Base-by-base conservation (phyloP, 2,113 vertebrate genomes). In the Corythoichthys haematopterus region DNA sequence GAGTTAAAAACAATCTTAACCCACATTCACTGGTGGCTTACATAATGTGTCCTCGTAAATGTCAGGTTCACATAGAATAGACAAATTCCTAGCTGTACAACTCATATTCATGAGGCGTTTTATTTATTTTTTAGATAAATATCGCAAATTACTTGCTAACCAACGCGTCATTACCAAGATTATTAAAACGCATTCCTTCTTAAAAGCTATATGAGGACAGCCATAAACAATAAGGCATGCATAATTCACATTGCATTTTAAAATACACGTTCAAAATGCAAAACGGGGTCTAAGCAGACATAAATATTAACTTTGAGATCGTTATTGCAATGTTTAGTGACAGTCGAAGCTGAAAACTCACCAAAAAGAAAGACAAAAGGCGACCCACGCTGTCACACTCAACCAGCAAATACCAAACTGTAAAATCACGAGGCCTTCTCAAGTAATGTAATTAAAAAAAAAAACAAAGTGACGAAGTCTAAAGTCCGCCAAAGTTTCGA, bases 401-500 rank as follows among this genome's bases (percentile, higher is more conserved):
- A 0, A 4, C 40, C 40, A 43, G 6, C 40, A 6, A 2, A 36
- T 55, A 28, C 20, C 20, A 28, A 28, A 28, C 20, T 28, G 20
- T 28, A 28, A 3, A 14, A 47, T 46, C 60, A 62, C 60, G 60
- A 8, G 60, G 60, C 11, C 40, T 15, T 4, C 4, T 15, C 4
- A 11, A 11, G 13, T 6, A 37, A 16, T 20, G 14, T 8, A 16
- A 7, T 36, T 16, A 2, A 4, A 11, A 2, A 1, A 3, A 45
- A 28, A 33, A 37, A 38, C 7, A 4, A 6, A 13, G 2, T 2
- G 51, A 7, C 11, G 1, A 4, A 59, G 70, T 52, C 12, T 61
- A 82, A 86, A 90, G 82, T 88, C 87, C 86, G 87, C 87, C 13
- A 89, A 88, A 83, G 69, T 80, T 74, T 64, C 7, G 1, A 69